phyloP scores from a whole-genome alignment of 2,113 vertebrate genomes.

The Hystrix brachyura region DNA sequence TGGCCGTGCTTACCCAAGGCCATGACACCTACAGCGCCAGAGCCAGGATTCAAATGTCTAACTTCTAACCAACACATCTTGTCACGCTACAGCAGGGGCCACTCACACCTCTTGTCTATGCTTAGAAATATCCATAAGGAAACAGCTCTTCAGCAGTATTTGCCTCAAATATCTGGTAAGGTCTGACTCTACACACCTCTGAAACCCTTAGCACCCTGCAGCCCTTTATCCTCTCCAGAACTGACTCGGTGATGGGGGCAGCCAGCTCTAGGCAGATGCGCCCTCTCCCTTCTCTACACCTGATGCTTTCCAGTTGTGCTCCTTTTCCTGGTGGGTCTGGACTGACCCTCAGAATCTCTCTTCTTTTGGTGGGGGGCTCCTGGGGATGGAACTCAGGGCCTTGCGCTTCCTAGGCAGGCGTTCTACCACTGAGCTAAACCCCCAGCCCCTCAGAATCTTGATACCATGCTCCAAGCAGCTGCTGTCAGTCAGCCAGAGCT shows the following conservation, averaged over 20 bases:
- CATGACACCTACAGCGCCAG: background rate
- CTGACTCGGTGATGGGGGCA: background rate
- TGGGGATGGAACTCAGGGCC: no score
- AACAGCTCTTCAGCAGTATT: background rate
- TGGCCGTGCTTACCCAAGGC: background rate
- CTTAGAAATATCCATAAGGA: background rate
- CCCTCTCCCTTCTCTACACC: background rate
- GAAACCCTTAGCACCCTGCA: background rate
- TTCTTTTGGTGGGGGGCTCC: background rate
- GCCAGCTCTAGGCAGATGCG: accelerated
- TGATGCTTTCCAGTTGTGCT: background rate
- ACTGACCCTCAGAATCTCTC: background rate
- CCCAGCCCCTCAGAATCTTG: background rate
- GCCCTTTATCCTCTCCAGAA: background rate
- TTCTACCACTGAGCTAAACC: no score
- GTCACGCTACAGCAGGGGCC: background rate
- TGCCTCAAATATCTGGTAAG: background rate
- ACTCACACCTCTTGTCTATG: background rate
- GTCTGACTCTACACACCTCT: background rate
- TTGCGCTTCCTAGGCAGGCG: no score
- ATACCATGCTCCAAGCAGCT: background rate
- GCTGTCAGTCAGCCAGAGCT: background rate
- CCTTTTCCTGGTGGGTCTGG: background rate
- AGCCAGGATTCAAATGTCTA: background rate
- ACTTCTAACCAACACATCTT: background rate